Evolutionary conservation across 2,888 invertebrate genomes (phyloP), one percentile per base, ranked within the genome.

Genomic region (Hydraecia micacea): DNA sequence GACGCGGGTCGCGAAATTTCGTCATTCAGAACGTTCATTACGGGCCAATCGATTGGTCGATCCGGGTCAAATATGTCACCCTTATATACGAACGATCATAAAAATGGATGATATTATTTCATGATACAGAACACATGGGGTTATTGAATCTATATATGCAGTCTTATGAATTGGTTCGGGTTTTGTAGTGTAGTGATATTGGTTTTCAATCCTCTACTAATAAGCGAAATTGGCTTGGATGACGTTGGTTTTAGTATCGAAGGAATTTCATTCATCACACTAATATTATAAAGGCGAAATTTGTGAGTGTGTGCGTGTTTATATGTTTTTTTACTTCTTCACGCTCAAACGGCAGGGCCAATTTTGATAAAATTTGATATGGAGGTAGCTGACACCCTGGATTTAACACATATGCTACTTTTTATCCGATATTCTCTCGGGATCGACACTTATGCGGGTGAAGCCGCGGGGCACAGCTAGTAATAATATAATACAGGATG

Each of bases 1-100:
- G 92, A 92, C 86, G 80, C 75, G 91, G 89, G 87, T 91, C 67
- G 83, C 84, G 88, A 88, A 90, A 87, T 87, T 90, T 86, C 85
- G 86, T 85, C 83, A 85, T 86, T 77, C 77, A 65, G 66, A 87
- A 85, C 81, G 79, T 87, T 84, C 86, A 84, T 86, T 87, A 85
- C 85, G 82, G 81, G 77, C 83, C 88, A 87, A 90, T 90, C 90
- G 91, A 91, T 90, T 89, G 86, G 81, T 80, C 89, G 89, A 88
- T 88, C 87, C 86, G 87, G 89, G 86, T 89, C 89, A 86, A 86
- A 90, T 87, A 86, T 86, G 88, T 88, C 88, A 86, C 78, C 80
- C 84, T 73, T 75, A 73, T 80, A 87, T 77, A 77, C 63, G 77
- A 66, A 73, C 79, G 67, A 79, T 80, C 84, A 86, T 87, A 88